A percentile compares a stretch with the other conserved stretches of the same genome.
phyloP scores from a whole-genome alignment of 92 coral and sea anemone genomes.

The Hydrozoanthus gracilis region DNA sequence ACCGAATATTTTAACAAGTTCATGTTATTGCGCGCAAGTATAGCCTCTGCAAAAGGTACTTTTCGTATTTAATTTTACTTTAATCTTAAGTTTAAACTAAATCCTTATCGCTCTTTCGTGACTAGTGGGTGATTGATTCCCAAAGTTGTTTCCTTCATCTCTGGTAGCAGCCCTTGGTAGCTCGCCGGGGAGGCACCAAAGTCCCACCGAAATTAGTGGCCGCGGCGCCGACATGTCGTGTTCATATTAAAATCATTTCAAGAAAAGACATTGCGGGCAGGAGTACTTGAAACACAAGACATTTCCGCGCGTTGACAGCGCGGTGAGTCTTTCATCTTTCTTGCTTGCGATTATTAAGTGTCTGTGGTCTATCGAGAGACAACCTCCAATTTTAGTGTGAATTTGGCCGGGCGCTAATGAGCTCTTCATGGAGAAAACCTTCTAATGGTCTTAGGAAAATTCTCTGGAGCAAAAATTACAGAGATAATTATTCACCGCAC shows the following conservation, averaged over 20 bases:
- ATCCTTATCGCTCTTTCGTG: background rate
- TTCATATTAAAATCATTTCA: constrained; percentile 44
- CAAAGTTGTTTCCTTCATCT: constrained; percentile 16
- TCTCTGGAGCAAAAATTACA: constrained; percentile 64
- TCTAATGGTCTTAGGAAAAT: constrained; percentile 61
- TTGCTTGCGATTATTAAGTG: constrained; percentile 70
- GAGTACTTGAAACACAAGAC: constrained; percentile 83
- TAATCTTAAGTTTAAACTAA: background rate
- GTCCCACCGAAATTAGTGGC: constrained; percentile 43
- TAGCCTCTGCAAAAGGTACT: background rate
- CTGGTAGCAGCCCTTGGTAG: constrained; percentile 15
- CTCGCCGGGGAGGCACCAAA: constrained; percentile 41
- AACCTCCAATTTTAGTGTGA: constrained; percentile 70
- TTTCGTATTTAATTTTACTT: background rate
- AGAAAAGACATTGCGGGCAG: constrained; percentile 47
- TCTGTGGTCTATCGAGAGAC: constrained; percentile 65
- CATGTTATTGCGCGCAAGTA: background rate
- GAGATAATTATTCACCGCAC: constrained; percentile 56
- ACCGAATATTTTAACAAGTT: background rate
- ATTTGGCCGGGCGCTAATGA: constrained; percentile 86
- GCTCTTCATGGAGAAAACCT: constrained; percentile 64
- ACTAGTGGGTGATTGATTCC: constrained; percentile 16
- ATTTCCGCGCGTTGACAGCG: constrained; percentile 92
- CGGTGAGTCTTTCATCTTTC: constrained; percentile 81
- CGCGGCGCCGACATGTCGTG: constrained; percentile 44